Evolutionary conservation across 92 coral and sea anemone genomes (phyloP), one percentile per base, ranked within the genome.

Genomic region (Porites evermanni): DNA sequence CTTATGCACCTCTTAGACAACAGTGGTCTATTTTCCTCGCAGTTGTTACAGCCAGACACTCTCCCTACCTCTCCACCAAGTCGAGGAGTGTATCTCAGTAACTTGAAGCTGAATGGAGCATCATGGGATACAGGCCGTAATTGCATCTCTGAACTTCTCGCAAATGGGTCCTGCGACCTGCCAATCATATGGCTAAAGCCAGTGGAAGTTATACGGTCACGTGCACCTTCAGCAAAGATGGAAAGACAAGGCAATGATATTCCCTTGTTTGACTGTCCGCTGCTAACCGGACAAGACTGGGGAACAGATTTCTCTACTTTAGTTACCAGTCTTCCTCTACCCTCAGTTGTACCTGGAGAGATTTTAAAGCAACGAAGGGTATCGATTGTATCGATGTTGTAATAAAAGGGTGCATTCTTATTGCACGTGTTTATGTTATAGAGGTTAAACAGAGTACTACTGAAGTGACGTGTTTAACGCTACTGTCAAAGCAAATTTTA

Each of bases 31-130:
- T 84, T 53, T 3, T 14, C 56, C 38, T 38, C 12, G 3, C 80
- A 94, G 98, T 89, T 94, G 4, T 65, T 94, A 91, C 81, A 85
- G 51, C 71, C 75, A 64, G 61, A 58, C 0, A 79, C 86, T 61
- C 77, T 38, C 12, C 93, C 98, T 56, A 85, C 83, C n/a, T 86
- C 93, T 70, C 82, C 98, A 44, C 92, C 98, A 8, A 79, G 83
- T 58, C 86, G 89, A 54, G 98, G 98, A 18, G 88, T 97, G 68
- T 95, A 85, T 77, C 80, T 97, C 75, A 85, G 94, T 18, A 95
- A 89, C 8, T 75, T 97, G 53, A 77, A 88, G 19, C 91, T 97
- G 67, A 75, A n/a, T 38, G 93, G 94, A 64, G 99, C 99, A 54
- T 88, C 93, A 17, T 97, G 99, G 99, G 95, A 97, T 47, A 53